Percentiles rank a stretch among this genome's conserved stretches.
These are phyloP conservation scores for Germaria angustata DNA, from an alignment of 2,888 invertebrate genomes.

Conservation along the genomic window DNA sequence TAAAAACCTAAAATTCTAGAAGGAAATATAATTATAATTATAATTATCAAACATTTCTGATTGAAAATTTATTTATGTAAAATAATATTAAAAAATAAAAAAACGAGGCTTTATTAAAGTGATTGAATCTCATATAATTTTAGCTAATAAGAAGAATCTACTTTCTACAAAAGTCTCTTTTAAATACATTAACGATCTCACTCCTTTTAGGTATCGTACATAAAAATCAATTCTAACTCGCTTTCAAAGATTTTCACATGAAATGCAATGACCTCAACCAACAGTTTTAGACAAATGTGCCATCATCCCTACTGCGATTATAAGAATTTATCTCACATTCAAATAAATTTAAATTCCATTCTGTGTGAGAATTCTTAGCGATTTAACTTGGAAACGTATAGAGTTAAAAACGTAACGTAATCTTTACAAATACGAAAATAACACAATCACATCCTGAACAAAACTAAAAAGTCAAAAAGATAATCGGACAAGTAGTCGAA, in stretches of 20 bases:
- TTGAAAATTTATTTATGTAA: too few relatives aligned
- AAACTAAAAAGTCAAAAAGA: conserved; percentile 58
- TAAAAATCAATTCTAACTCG: not conserved
- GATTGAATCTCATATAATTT: not conserved
- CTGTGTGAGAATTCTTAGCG: not conserved
- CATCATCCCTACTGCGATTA: conserved; percentile 6
- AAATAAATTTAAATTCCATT: conserved; percentile 10
- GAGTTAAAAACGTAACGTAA: conserved; percentile 33
- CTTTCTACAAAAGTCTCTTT: not conserved
- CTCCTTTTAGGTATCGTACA: not conserved
- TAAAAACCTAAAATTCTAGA: too few relatives aligned
- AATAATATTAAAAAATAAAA: too few relatives aligned
- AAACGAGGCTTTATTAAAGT: too few relatives aligned
- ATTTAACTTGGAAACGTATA: not conserved
- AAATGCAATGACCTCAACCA: conserved; percentile 22
- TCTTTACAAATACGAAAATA: conserved; percentile 40
- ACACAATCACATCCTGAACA: conserved; percentile 55
- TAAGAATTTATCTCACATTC: conserved; percentile 16
- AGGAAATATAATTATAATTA: too few relatives aligned
- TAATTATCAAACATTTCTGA: too few relatives aligned
- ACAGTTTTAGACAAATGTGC: conserved; percentile 3
- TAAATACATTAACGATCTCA: not conserved
- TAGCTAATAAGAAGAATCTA: too few relatives aligned
- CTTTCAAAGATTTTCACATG: not conserved
- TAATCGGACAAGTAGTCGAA: conserved; percentile 57